A percentile compares a stretch with the other conserved stretches of the same genome.
phyloP scores from a whole-genome alignment of 2,888 invertebrate species.

The Drosophila maculinotata region DNA sequence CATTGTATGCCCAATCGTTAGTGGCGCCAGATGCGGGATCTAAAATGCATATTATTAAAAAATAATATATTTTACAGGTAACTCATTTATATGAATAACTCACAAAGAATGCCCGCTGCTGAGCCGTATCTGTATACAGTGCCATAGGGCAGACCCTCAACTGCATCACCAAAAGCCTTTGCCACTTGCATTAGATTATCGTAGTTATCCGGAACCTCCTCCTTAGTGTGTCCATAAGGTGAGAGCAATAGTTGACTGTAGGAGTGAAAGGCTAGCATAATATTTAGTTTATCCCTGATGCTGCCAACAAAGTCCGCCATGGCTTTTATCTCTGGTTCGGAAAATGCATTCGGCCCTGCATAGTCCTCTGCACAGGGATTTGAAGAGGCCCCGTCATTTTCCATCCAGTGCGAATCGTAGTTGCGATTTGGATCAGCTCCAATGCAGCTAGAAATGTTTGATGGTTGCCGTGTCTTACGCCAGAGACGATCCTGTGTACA shows the following conservation, averaged over 20 bases:
- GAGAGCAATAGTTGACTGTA: slow-evolving; percentile 87
- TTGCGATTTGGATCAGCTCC: slow-evolving; percentile 82
- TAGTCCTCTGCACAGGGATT: slow-evolving; percentile 84
- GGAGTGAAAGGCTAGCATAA: slow-evolving; percentile 87
- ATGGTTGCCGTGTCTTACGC: slow-evolving; percentile 87
- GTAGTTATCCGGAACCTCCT: slow-evolving; percentile 85
- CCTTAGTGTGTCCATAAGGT: slow-evolving; percentile 86
- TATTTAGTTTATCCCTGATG: slow-evolving; percentile 84
- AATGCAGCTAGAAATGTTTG: slow-evolving; percentile 69
- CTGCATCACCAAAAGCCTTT: slow-evolving; percentile 86
- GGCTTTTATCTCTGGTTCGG: slow-evolving; percentile 86
- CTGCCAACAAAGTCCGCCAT: slow-evolving; percentile 85
- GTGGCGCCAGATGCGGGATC: slow-evolving; percentile 83
- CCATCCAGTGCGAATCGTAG: slow-evolving; percentile 78
- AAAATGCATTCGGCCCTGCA: slow-evolving; percentile 86
- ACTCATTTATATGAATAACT: slow-evolving; percentile 22
- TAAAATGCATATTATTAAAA: slow-evolving; percentile 38
- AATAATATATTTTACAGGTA: background rate
- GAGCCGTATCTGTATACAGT: slow-evolving; percentile 86
- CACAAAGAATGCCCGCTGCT: slow-evolving; percentile 87
- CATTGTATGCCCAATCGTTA: slow-evolving; percentile 86
- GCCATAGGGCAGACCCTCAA: slow-evolving; percentile 85
- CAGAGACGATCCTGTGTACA: slow-evolving; percentile 86
- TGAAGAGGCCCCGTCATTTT: slow-evolving; percentile 85
- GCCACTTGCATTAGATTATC: slow-evolving; percentile 85